Base-by-base conservation (phyloP, 2,113 vertebrate genomes). In the Paradoxurus hermaphroditus region DNA sequence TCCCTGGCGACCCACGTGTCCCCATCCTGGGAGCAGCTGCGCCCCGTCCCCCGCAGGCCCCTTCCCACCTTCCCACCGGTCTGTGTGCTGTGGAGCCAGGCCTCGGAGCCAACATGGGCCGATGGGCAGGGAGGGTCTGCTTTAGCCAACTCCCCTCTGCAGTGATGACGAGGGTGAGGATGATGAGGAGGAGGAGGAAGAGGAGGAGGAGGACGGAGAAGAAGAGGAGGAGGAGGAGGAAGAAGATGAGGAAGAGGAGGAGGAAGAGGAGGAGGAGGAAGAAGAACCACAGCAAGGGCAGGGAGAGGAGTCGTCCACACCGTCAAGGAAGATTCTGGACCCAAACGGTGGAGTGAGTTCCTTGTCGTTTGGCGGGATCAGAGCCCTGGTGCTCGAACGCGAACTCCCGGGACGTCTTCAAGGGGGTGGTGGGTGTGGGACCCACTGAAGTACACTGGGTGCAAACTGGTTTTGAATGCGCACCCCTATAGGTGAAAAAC, bases 121-220 rank as follows among this genome's bases (percentile, higher is more conserved):
- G 0, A 59, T 23, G 21, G 90, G 36, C 27, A 34, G 84, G 83
- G 53, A 62, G 36, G 56, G 39, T 72, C n/a, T 67, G 72, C 94
- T 90, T 93, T 31, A 97, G 84, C 63, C 39, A 44, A 0, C 19
- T 94, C 36, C 44, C 23, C 91, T 98, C 21, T 31, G 56, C 97
- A 98, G 98, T 93, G 99, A 99, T 87, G 99, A 99, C 7, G 99
- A 99, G 53, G 99, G 98, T 4, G 98, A 99, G 0, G 99, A 98
- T 1, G 98, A 98, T 0, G 98, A 97, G 0, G 98, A 98, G 0
- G 98, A 97, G 0, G 98, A 98, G 0, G 98, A 98, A 0, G 99
- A 97, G 0, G 98, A 99, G 0, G 99, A 98, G 0, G 99, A 97
- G 0, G 98, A 98, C 0, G 99, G 97, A 0, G 99, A 98, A 0